These are phyloP conservation scores for Elymnias hypermnestra DNA, from an alignment of 1,140 invertebrate genomes.

Conservation along the genomic window DNA sequence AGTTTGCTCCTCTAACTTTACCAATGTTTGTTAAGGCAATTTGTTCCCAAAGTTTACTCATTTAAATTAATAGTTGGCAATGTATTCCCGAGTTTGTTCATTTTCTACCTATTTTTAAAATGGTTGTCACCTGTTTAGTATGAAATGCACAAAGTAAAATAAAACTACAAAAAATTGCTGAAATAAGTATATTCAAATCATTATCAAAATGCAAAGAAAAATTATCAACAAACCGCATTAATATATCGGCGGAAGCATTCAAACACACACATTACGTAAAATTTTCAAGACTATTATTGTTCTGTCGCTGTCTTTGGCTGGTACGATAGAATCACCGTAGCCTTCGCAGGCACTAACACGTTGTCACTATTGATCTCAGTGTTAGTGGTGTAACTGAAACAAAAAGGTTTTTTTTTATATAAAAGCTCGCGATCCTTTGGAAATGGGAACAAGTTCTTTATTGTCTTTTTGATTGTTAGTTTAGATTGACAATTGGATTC, in stretches of 20 bases:
- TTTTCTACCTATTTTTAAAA: too few species aligned
- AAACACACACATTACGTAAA: not conserved
- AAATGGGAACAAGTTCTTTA: too few species aligned
- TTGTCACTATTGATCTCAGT: constrained; percentile 21
- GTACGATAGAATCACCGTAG: constrained; percentile 46
- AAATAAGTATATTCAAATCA: constrained; percentile 18
- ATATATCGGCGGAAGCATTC: constrained; percentile 4
- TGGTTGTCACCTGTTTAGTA: too few species aligned
- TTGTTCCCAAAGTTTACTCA: too few species aligned
- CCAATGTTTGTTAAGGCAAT: too few species aligned
- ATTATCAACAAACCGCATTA: not conserved
- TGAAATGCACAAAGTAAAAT: too few species aligned
- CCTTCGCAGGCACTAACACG: constrained; percentile 39
- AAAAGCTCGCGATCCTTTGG: too few species aligned
- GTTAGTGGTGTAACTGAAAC: constrained; percentile 47
- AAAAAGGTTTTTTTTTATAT: constrained; percentile 1
- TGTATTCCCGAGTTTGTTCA: too few species aligned
- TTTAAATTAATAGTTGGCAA: too few species aligned
- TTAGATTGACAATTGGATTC: too few species aligned
- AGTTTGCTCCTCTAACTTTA: too few species aligned
- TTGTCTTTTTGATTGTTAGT: too few species aligned
- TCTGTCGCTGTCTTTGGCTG: constrained; percentile 34
- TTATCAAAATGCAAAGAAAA: constrained; percentile 30
- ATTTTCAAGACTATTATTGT: constrained; percentile 16
- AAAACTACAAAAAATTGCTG: not conserved